Percentiles rank a stretch among this genome's conserved stretches.
phyloP scores from a whole-genome alignment of 2,888 invertebrate species.

The Aspidiotus destructor region DNA sequence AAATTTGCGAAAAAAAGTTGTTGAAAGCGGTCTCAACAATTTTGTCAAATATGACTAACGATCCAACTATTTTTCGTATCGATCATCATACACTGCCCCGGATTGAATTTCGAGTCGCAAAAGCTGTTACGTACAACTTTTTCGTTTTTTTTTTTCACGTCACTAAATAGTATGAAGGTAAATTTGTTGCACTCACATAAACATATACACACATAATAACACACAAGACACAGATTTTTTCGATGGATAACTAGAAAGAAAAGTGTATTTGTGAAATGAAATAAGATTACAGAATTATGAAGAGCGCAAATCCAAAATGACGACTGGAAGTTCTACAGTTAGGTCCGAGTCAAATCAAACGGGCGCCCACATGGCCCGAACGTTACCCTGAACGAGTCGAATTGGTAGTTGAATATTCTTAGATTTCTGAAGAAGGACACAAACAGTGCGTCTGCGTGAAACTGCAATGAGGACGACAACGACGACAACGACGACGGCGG shows the following conservation, averaged over 20 bases:
- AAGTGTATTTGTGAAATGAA: not conserved
- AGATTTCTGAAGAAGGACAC: not conserved
- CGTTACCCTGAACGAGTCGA: not conserved
- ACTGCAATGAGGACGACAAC: not conserved
- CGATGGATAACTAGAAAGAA: not conserved
- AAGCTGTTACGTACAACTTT: too few species aligned
- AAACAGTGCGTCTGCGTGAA: not conserved
- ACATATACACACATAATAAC: not conserved
- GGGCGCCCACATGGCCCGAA: constrained; percentile 31
- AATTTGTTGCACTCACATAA: not conserved
- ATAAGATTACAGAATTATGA: not conserved
- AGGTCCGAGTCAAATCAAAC: constrained; percentile 27
- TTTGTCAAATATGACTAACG: too few species aligned
- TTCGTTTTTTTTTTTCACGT: too few species aligned
- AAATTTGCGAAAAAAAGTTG: too few species aligned
- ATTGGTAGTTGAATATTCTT: not conserved
- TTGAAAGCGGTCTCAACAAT: too few species aligned
- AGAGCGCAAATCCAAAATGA: not conserved
- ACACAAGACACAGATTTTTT: not conserved
- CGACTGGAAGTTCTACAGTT: constrained; percentile 23
- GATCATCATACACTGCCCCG: too few species aligned
- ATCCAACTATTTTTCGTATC: too few species aligned
- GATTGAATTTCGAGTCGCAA: too few species aligned
- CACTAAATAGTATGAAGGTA: not conserved
- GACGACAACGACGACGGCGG: not conserved